These are phyloP conservation scores for Macaria liturata DNA, from an alignment of 2,888 invertebrate species.

Conservation along the genomic window DNA sequence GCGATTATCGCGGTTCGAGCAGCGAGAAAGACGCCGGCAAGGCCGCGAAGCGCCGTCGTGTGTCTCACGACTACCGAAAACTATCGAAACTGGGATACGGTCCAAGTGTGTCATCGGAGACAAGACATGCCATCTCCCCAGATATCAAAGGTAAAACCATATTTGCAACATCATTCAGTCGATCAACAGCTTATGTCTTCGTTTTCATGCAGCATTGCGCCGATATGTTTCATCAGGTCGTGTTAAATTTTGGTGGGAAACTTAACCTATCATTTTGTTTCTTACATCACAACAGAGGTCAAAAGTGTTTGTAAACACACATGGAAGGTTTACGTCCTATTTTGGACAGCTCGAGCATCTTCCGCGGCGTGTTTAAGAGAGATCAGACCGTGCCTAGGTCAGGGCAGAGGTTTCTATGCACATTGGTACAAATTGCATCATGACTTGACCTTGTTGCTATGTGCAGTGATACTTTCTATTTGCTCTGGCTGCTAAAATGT, in stretches of 20 bases:
- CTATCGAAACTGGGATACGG: constrained; percentile 74
- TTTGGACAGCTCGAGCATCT: constrained; percentile 22
- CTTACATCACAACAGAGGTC: constrained; percentile 78
- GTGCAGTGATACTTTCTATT: constrained; percentile 59
- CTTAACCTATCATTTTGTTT: constrained; percentile 69
- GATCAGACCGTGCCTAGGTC: constrained; percentile 9
- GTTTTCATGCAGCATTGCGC: constrained; percentile 6
- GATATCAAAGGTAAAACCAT: constrained; percentile 68
- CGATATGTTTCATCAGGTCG: constrained; percentile 14
- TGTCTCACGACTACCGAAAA: constrained; percentile 73
- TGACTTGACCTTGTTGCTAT: constrained; percentile 53
- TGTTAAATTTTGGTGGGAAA: constrained; percentile 74
- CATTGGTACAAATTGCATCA: constrained; percentile 51
- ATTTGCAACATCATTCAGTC: constrained; percentile 11
- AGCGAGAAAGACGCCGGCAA: constrained; percentile 70
- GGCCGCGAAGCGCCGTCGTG: constrained; percentile 69
- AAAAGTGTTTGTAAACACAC: constrained; percentile 78
- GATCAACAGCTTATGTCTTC: constrained; percentile 10
- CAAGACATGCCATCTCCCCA: constrained; percentile 57
- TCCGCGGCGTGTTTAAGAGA: constrained; percentile 6
- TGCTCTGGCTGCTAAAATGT: constrained; percentile 36
- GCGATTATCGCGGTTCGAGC: constrained; percentile 56
- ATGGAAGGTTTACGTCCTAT: constrained; percentile 46
- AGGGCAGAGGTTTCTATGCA: constrained; percentile 25
- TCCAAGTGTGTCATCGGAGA: constrained; percentile 73